A percentile compares a stretch with the other conserved stretches of the same genome.
Conservation (phyloP, 2,888 invertebrate genomes). For the Cerceris rybyensis region DNA sequence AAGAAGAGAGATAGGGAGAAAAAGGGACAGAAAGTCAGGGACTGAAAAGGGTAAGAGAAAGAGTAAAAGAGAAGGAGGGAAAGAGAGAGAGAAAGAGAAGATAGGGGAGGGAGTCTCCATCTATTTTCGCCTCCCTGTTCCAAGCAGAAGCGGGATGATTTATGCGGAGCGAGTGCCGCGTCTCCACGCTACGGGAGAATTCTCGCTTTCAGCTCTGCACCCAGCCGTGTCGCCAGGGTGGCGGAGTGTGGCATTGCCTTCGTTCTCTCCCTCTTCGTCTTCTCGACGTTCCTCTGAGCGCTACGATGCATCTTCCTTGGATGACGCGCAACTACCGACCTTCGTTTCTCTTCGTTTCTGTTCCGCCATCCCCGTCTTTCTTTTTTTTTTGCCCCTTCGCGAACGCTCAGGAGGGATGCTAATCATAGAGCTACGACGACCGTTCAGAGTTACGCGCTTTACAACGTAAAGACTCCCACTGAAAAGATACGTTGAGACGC, state of each 20-base stretch:
- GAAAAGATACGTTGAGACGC: conserved; percentile 18
- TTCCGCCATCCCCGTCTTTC: neutral
- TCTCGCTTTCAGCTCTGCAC: conserved; percentile 74
- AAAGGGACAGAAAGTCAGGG: conserved; percentile 7
- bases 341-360: conserved; percentile 35
- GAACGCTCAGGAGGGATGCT: conserved; percentile 50
- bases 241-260: conserved; percentile 69
- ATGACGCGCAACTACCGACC: conserved; percentile 66
- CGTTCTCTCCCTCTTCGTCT: conserved; percentile 37
- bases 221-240: conserved; percentile 72
- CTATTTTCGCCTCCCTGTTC: conserved; percentile 75
- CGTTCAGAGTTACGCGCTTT: conserved; percentile 42
- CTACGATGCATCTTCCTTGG: conserved; percentile 67
- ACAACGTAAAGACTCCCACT: conserved; percentile 35
- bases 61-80: conserved; percentile 4
- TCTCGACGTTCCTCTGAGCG: conserved; percentile 51
- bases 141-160: conserved; percentile 76
- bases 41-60: neutral
- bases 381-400: neutral
- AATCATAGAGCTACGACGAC: conserved; percentile 61
- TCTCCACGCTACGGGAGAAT: conserved; percentile 75
- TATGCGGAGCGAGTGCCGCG: conserved; percentile 76
- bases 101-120: conserved; percentile 60
- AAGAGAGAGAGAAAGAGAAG: conserved; percentile 30
- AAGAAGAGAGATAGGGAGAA: neutral